Evolutionary conservation across 2,113 vertebrate species (phyloP), one percentile per base, ranked within the genome.

Genomic region (Otolemur garnettii): DNA sequence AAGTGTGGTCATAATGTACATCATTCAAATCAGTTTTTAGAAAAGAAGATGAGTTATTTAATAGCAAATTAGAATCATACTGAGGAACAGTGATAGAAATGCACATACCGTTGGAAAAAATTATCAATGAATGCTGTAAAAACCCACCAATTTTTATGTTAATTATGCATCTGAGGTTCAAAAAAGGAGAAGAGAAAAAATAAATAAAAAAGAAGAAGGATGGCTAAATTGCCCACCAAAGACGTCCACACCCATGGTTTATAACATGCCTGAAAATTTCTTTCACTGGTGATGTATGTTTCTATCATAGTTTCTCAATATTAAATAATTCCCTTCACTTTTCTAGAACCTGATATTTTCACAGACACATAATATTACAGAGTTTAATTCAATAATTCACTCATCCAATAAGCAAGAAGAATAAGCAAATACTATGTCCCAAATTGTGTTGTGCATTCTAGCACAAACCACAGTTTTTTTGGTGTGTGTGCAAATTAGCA

Each of bases 221-320:
- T 72, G 30, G 21, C 50, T 53, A 50, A 13, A 50, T 64, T 66
- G 42, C 80, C 59, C 45, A 45, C 55, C 55, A 92, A 82, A 91
- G 89, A 89, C 53, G 94, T 87, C 93, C 85, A 71, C 45, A 45
- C 45, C 45, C 5, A 87, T 96, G 90, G 82, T 94, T 96, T 86
- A 82, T 79, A 83, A 85, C 33, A 18, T 68, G 53, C 62, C 4
- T 82, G 74, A 33, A 94, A 71, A 75, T 57, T 96, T 74, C 77
- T 96, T 79, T 88, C n/a, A 77, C 93, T 79, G 21, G 4, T 68
- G 57, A 82, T 33, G 57, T 94, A 35, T 88, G 26, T 95, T 97
- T 42, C 30, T 91, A 24, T 90, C 87, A 95, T 11, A 87, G 66
- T 81, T 81, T 59, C 35, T 95, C 45, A 88, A 28, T 88, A 64